These are phyloP conservation scores for Drosophila acutilabella DNA, from an alignment of 2,888 invertebrate species.

Conservation along the genomic window DNA sequence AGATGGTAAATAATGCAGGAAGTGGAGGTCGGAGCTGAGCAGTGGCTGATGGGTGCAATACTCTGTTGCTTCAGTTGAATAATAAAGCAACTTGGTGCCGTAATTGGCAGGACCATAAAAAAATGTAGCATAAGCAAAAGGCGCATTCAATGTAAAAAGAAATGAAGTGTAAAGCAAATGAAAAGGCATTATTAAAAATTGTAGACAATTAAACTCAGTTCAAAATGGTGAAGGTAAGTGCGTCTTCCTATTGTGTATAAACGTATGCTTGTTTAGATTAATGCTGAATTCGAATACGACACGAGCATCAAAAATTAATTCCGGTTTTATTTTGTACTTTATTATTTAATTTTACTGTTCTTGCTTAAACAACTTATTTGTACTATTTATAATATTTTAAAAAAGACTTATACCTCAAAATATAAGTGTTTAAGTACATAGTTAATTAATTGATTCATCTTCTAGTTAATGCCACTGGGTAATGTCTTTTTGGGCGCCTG, in stretches of 20 bases:
- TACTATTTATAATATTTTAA: no score
- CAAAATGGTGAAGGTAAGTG: not conserved
- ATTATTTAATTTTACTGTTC: not conserved
- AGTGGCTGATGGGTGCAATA: not conserved
- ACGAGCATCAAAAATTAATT: constrained; percentile 40
- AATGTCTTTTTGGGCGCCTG: no score
- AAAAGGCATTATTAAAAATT: constrained; percentile 27
- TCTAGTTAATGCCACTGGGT: no score
- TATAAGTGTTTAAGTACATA: no score
- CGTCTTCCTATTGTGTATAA: no score
- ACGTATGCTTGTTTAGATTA: constrained; percentile 62
- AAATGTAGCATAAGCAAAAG: constrained; percentile 50
- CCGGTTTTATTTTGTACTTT: not conserved
- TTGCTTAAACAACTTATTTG: no score
- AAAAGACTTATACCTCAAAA: no score
- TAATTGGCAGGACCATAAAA: constrained; percentile 70
- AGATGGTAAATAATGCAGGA: constrained; percentile 17
- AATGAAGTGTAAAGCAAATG: constrained; percentile 65
- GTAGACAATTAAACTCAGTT: constrained; percentile 12
- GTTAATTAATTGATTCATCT: no score
- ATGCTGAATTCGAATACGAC: constrained; percentile 53
- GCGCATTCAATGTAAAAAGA: constrained; percentile 57
- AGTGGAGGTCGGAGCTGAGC: not conserved
- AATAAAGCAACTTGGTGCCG: constrained; percentile 74
- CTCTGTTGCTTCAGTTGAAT: constrained; percentile 35